These are phyloP conservation scores for Tragopan temminckii DNA, from an alignment of 2,797 vertebrate species.

Conservation along the genomic window DNA sequence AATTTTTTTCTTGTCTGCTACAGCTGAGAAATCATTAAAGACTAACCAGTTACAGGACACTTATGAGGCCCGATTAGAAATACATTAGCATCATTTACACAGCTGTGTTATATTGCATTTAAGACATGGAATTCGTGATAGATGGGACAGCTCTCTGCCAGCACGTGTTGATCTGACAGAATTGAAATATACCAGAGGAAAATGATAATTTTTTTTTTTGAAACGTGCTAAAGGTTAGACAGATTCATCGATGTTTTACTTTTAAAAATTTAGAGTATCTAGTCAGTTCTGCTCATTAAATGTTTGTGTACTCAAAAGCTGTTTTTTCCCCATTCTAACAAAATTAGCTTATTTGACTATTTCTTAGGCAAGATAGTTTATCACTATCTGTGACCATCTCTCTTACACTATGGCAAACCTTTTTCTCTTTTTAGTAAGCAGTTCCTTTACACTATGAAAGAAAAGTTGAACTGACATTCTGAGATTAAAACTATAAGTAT, in stretches of 20 bases:
- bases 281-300: not conserved
- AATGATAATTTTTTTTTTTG: not conserved
- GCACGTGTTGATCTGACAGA: not conserved
- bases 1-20: not conserved
- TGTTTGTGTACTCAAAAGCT: not conserved
- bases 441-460: not conserved
- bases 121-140: not conserved
- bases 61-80: not conserved
- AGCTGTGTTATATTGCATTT: not conserved
- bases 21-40: not conserved
- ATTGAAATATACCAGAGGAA: not conserved
- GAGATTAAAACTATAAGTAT: not conserved
- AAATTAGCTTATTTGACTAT: not conserved
- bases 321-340: not conserved
- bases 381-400: not conserved
- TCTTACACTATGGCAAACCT: not conserved
- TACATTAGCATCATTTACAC: not conserved
- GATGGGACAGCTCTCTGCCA: not conserved
- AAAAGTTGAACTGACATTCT: not conserved
- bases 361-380: not conserved
- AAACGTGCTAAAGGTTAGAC: not conserved
- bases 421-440: not conserved
- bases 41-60: not conserved
- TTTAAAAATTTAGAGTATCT: not conserved
- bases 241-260: not conserved